Evolutionary conservation across 1,140 invertebrate species (phyloP), one percentile per base, ranked within the genome.

Genomic region (Brachionus rotundiformis): DNA sequence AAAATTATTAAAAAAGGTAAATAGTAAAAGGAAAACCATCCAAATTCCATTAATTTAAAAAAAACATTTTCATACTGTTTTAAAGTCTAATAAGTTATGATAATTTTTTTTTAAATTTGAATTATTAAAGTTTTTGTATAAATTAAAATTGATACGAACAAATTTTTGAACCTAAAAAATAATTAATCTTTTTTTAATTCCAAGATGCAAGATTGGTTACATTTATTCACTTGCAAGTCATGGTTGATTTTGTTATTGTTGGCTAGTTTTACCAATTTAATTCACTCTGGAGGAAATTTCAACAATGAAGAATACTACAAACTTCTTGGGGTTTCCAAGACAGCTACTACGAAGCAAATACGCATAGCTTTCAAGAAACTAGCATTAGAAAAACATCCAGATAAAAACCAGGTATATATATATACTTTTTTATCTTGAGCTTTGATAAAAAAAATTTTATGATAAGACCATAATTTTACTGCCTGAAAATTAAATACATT

Each of bases 311-410:
- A 90, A 84, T 91, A 88, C 84, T 94, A 94, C 86, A 90, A 92
- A 83, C 84, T 94, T 61, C 88, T 94, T 33, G 92, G 91, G 10
- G 87, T 94, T 41, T 85, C 89, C 0, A 91, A 90, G 88, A 90
- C 91, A 86, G 93, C 93, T 0, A 90, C 90, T 82, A 89, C 90
- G 73, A 90, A 91, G 85, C 92, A 93, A 85, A 94, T 95, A 77
- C 89, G 92, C 83, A 92, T 91, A 87, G 93, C 93, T 23, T 95
- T 94, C 85, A 94, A 94, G 87, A 92, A 91, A 86, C 84, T 94
- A 31, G 93, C 93, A 2, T 89, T 94, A 2, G 91, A 91, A 83
- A 88, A 91, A 83, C 93, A 95, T 90, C 93, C 93, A 27, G 93
- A 95, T 88, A 94, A 94, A 89, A 94, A 94, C 88, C 89, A 88